These are phyloP conservation scores for Petrolisthes cinctipes DNA, from an alignment of 2,888 invertebrate species.

Conservation along the genomic window DNA sequence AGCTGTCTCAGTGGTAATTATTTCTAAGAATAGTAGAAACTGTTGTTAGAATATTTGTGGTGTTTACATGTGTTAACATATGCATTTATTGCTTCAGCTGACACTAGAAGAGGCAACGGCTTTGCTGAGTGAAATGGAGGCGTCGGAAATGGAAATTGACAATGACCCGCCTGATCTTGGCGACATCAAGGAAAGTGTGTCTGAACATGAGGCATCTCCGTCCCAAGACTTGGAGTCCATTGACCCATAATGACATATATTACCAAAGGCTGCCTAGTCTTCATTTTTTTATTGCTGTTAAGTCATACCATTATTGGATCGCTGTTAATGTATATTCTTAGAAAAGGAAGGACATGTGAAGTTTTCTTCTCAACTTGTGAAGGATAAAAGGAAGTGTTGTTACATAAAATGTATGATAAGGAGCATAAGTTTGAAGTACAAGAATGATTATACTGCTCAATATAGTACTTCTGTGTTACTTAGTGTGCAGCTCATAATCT, in stretches of 20 bases:
- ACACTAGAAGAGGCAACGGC: constrained; percentile 65
- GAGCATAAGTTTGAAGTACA: neutral
- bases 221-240: constrained; percentile 51
- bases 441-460: neutral
- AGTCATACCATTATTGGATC: no score
- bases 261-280: constrained; percentile 15
- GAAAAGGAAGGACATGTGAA: no score
- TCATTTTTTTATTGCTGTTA: neutral
- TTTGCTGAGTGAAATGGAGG: constrained; percentile 62
- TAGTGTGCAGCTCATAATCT: neutral
- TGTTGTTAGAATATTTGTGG: no score
- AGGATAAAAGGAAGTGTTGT: no score
- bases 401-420: no score
- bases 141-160: constrained; percentile 63
- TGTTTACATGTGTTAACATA: no score
- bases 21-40: no score
- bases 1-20: no score
- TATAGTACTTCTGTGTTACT: neutral
- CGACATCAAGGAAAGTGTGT: constrained; percentile 61
- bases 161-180: constrained; percentile 57
- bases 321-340: no score
- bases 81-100: constrained; percentile 42
- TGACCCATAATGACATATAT: constrained; percentile 43
- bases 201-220: constrained; percentile 56
- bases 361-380: no score